A percentile compares a stretch with the other conserved stretches of the same genome.
These are phyloP conservation scores for Cryptocephalus primarius DNA, from an alignment of 2,888 invertebrate genomes.

Conservation along the genomic window DNA sequence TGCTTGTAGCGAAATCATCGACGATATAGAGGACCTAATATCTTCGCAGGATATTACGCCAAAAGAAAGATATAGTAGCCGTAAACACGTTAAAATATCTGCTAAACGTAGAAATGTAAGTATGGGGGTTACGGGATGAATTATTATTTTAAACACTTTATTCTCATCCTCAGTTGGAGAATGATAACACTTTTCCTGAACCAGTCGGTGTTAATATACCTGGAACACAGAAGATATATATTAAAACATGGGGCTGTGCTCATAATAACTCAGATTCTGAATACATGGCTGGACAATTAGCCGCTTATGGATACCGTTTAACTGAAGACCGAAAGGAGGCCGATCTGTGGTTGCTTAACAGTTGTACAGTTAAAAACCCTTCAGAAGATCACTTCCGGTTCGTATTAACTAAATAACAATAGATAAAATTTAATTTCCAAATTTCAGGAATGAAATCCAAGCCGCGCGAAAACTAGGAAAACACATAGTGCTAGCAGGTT, in stretches of 20 bases:
- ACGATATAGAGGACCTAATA: slow-evolving; percentile 78
- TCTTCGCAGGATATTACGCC: slow-evolving; percentile 70
- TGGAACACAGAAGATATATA: slow-evolving; percentile 71
- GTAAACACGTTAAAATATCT: slow-evolving; percentile 58
- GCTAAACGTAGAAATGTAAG: slow-evolving; percentile 28
- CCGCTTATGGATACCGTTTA: slow-evolving; percentile 76
- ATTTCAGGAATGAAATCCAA: slow-evolving; percentile 68
- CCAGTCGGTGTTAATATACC: slow-evolving; percentile 35
- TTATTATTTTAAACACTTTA: background rate
- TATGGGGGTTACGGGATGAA: background rate
- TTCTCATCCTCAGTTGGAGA: background rate
- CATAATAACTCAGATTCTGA: slow-evolving; percentile 97
- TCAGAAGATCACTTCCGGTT: slow-evolving; percentile 87
- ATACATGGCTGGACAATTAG: slow-evolving; percentile 95
- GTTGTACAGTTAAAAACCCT: slow-evolving; percentile 96
- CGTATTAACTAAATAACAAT: background rate
- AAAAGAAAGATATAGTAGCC: slow-evolving; percentile 61
- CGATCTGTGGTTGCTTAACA: slow-evolving; percentile 91
- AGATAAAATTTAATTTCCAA: slow-evolving; percentile 1
- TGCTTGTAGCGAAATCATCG: slow-evolving; percentile 55
- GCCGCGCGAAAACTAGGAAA: slow-evolving; percentile 63
- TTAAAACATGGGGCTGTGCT: slow-evolving; percentile 96
- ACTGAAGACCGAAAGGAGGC: slow-evolving; percentile 72
- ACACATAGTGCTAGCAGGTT: slow-evolving; percentile 90
- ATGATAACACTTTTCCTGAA: slow-evolving; percentile 4